phyloP scores from a whole-genome alignment of 2,113 vertebrate genomes.

The Cyprinus carpio region DNA sequence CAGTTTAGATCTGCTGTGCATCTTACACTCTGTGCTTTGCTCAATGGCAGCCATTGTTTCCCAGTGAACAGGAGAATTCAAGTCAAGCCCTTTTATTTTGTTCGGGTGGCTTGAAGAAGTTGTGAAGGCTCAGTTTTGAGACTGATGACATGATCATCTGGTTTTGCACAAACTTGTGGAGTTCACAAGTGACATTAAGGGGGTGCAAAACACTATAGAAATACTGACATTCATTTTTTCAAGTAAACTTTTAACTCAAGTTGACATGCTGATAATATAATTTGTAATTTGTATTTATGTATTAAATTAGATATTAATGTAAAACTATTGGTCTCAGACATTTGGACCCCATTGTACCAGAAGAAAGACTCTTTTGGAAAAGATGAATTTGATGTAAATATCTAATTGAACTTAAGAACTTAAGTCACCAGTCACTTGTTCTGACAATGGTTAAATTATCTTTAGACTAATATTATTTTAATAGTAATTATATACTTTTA shows the following conservation, averaged over 20 bases:
- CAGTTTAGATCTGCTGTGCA: constrained; percentile 12
- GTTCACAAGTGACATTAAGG: background rate
- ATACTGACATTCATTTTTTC: background rate
- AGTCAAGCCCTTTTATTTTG: constrained; percentile 16
- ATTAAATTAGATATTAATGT: background rate
- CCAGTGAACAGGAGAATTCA: constrained; percentile 20
- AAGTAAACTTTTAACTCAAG: background rate
- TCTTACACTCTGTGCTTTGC: background rate
- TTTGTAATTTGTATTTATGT: background rate
- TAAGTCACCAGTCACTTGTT: too few species aligned
- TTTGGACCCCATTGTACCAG: background rate
- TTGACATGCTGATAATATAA: background rate
- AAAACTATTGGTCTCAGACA: background rate
- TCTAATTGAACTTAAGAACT: background rate
- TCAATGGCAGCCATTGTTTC: constrained; percentile 40
- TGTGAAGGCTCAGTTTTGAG: background rate
- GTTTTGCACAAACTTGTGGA: background rate
- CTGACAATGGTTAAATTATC: background rate
- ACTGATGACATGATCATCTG: background rate
- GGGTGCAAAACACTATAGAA: background rate
- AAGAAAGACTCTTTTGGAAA: background rate
- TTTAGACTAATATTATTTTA: background rate
- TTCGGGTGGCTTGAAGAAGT: background rate
- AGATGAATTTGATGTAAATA: background rate
- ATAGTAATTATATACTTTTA: background rate